A percentile compares a stretch with the other conserved stretches of the same genome.
phyloP scores from a whole-genome alignment of 1,140 invertebrate genomes.

The Pseudobourletiella spinata region DNA sequence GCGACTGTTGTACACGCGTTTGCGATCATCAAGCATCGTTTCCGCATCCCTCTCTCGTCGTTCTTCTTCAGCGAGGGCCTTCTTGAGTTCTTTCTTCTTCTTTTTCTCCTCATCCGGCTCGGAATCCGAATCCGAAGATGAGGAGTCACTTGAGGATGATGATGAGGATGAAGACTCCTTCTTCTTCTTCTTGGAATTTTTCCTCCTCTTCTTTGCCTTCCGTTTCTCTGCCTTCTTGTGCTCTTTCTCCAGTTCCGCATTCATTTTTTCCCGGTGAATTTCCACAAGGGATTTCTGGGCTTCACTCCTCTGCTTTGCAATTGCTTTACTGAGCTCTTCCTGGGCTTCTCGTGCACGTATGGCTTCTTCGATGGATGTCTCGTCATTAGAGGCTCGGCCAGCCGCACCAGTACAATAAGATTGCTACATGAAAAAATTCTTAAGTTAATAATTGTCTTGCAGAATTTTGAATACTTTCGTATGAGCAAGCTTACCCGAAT shows the following conservation, averaged over 20 bases:
- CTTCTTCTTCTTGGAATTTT: slow-evolving; percentile 38
- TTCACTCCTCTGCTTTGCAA: slow-evolving; percentile 6
- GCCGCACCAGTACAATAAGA: slow-evolving; percentile 78
- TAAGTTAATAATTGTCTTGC: slow-evolving; percentile 1
- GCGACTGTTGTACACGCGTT: slow-evolving; percentile 85
- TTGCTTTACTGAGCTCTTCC: slow-evolving; percentile 36
- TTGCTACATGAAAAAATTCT: slow-evolving; percentile 46
- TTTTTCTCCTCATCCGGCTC: slow-evolving; percentile 41
- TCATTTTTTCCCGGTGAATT: slow-evolving; percentile 46
- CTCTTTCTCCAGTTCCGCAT: slow-evolving; percentile 27
- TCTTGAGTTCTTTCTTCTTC: slow-evolving; percentile 38
- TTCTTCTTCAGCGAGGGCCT: slow-evolving; percentile 58
- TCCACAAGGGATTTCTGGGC: slow-evolving; percentile 43
- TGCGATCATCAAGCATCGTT: slow-evolving; percentile 70
- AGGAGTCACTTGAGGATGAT: slow-evolving; percentile 9
- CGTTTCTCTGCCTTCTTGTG: slow-evolving; percentile 26
- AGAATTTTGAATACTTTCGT: no score
- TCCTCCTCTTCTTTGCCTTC: slow-evolving; percentile 44
- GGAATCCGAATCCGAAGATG: slow-evolving; percentile 9
- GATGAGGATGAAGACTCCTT: slow-evolving; percentile 7
- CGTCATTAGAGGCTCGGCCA: slow-evolving; percentile 47
- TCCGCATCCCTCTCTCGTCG: slow-evolving; percentile 53
- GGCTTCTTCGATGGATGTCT: slow-evolving; percentile 25
- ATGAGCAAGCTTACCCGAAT: slow-evolving; percentile 62
- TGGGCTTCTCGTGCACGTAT: slow-evolving; percentile 38